Conservation (phyloP, 2,113 vertebrate species). For the Sardina pilchardus region DNA sequence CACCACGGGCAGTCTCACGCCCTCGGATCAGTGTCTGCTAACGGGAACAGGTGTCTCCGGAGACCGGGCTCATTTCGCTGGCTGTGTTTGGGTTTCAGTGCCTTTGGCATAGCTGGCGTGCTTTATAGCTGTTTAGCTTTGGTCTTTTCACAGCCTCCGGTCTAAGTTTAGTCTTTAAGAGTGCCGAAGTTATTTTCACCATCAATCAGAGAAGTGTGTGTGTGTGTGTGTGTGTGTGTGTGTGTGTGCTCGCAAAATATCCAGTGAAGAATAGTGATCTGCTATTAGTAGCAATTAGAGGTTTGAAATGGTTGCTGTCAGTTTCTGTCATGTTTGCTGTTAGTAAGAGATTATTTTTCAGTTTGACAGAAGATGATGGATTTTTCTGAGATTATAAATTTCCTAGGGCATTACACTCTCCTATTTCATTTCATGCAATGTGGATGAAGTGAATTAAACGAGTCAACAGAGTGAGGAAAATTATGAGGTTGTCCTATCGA, state of each 20-base stretch:
- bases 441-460: neutral
- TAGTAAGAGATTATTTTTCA: neutral
- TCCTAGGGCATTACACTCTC: neutral
- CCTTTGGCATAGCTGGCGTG: neutral
- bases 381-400: neutral
- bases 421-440: neutral
- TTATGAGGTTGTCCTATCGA: too few relatives aligned
- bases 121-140: neutral
- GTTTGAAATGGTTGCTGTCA: neutral
- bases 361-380: neutral
- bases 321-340: neutral
- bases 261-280: neutral
- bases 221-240: neutral
- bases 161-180: neutral
- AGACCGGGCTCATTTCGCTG: neutral
- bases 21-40: neutral
- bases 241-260: neutral
- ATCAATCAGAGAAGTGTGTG: neutral
- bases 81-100: neutral
- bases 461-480: too few relatives aligned
- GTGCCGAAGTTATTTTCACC: neutral
- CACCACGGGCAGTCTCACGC: slow-evolving; percentile 13
- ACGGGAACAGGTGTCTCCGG: slow-evolving; percentile 23
- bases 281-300: neutral
- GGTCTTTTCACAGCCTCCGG: neutral